phyloP scores from a whole-genome alignment of 2,888 invertebrate species.

The Doris montereyensis region DNA sequence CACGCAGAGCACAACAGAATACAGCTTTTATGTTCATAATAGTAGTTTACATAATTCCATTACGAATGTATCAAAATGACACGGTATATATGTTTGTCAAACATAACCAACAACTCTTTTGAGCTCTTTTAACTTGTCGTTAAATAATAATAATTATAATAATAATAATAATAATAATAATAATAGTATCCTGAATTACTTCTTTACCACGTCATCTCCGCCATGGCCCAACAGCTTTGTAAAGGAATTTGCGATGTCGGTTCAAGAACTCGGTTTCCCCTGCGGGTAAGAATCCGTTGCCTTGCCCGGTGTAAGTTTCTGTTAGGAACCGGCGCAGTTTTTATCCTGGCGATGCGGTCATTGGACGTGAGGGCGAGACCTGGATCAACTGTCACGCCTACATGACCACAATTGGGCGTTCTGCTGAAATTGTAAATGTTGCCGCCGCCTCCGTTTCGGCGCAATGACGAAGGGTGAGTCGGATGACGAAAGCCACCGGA shows the following conservation, averaged over 20 bases:
- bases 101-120: too few species aligned
- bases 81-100: too few species aligned
- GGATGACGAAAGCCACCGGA: background rate
- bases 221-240: slow-evolving; percentile 41
- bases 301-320: slow-evolving; percentile 31
- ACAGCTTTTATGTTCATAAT: too few species aligned
- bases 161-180: too few species aligned
- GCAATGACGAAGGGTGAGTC: background rate
- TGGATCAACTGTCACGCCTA: background rate
- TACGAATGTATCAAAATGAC: too few species aligned
- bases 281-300: slow-evolving; percentile 23
- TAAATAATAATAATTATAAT: too few species aligned
- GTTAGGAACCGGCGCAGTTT: slow-evolving; percentile 27
- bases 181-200: too few species aligned
- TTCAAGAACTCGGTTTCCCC: slow-evolving; percentile 1
- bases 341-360: slow-evolving; percentile 2
- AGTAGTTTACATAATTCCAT: too few species aligned
- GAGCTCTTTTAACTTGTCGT: too few species aligned
- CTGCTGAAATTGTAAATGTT: background rate
- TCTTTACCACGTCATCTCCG: slow-evolving; percentile 41
- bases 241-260: slow-evolving; percentile 32
- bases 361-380: slow-evolving; percentile 1
- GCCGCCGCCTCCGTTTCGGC: background rate
- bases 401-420: background rate
- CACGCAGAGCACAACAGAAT: too few species aligned